A percentile compares a stretch with the other conserved stretches of the same genome.
phyloP scores from a whole-genome alignment of 2,113 vertebrate genomes.

The Elanoides forficatus region DNA sequence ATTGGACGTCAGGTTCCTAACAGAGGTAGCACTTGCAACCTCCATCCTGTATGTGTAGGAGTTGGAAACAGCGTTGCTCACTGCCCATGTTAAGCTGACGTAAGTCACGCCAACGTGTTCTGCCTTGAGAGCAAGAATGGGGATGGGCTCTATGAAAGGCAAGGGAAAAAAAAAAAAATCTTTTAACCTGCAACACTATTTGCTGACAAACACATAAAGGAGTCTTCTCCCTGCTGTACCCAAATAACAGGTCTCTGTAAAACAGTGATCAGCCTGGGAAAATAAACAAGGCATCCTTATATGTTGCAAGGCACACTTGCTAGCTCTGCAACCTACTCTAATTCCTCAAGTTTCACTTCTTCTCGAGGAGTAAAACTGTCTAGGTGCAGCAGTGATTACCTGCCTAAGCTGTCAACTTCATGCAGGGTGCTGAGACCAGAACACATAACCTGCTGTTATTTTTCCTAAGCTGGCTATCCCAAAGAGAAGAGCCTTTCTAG shows the following conservation, averaged over 20 bases:
- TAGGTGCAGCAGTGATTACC: not conserved
- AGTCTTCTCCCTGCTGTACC: not conserved
- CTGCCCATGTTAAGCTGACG: not conserved
- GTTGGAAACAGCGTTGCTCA: rapidly evolving
- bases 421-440: not conserved
- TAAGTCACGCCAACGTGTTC: not conserved
- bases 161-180: not conserved
- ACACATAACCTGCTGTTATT: not conserved
- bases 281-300: not conserved
- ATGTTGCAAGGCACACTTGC: not conserved
- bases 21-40: rapidly evolving
- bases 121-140: not conserved
- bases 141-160: not conserved
- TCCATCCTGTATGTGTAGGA: rapidly evolving
- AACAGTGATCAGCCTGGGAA: not conserved
- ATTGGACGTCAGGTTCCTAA: rapidly evolving
- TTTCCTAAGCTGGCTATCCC: not conserved
- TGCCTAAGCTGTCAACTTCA: not conserved
- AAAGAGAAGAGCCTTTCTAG: not conserved
- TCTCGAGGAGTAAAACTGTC: not conserved
- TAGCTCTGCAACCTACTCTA: not conserved
- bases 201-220: not conserved
- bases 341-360: not conserved
- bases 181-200: not conserved
- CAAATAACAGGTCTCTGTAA: not conserved